Percentiles rank a stretch among this genome's conserved stretches.
phyloP scores from a whole-genome alignment of 2,797 vertebrate genomes.

The Threskiornis aethiopicus region DNA sequence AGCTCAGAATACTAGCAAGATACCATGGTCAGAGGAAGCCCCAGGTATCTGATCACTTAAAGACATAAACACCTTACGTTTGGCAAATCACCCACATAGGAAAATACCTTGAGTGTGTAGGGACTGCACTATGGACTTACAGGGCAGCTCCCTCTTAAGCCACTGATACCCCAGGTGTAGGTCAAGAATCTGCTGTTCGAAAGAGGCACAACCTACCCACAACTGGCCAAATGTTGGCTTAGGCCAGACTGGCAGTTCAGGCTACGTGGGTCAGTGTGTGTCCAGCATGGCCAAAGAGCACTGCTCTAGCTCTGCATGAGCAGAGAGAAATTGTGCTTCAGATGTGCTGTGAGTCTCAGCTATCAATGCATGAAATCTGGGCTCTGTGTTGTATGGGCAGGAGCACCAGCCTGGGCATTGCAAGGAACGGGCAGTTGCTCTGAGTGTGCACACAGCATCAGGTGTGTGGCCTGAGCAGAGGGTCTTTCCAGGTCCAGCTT shows the following conservation, averaged over 20 bases:
- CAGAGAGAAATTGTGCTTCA: background rate
- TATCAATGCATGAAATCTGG: background rate
- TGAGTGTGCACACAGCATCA: background rate
- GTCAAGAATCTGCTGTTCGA: background rate
- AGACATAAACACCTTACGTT: background rate
- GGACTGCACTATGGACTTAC: background rate
- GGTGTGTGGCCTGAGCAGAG: background rate
- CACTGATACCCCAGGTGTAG: background rate
- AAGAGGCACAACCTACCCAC: background rate
- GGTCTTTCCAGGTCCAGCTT: background rate
- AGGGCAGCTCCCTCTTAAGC: background rate
- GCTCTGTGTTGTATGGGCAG: background rate
- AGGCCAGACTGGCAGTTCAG: background rate
- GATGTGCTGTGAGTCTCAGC: accelerated
- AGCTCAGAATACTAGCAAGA: background rate
- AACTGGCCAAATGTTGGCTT: background rate
- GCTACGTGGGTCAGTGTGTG: background rate
- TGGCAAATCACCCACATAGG: background rate
- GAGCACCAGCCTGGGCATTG: background rate
- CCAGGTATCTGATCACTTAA: background rate
- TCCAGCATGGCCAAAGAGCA: background rate
- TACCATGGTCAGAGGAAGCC: background rate
- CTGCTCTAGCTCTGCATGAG: background rate
- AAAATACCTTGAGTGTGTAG: background rate
- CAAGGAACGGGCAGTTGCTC: background rate